Evolutionary conservation across 23 tunicate genomes (phyloP), one percentile per base, ranked within the genome.

Genomic region (Aplidium turbinatum): DNA sequence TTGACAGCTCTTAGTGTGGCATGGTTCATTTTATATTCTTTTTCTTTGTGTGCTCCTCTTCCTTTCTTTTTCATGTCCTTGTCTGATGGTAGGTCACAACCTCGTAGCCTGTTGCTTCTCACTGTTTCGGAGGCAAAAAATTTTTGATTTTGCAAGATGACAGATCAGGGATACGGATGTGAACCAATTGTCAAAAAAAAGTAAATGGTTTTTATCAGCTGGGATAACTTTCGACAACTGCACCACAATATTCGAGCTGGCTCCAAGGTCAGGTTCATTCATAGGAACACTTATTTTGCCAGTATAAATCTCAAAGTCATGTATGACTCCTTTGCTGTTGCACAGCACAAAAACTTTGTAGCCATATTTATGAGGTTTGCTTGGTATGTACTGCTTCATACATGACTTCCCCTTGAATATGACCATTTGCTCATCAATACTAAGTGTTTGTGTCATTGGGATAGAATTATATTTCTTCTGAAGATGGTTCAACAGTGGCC

Each of bases 141-240:
- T 65, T 36, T 38, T 38, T 35, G 3, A 5, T 9, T 38, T 65
- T 36, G 72, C 72, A 5, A 65, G 72, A 36, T 65, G 11, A 36
- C 11, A 35, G 9, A 35, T 28, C 28, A 35, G 50, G 3, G 72
- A 50, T 3, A 35, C 2, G 7, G 72, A 65, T 4, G 50, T 65
- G 26, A 65, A 65, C 72, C 72, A 65, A 5, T 38, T 65, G 28
- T 65, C 72, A 65, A 65, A 65, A 65, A 36, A 65, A 18, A 65
- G 27, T 18, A 65, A 50, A 21, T 65, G 50, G 28, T 65, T 65
- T 38, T 35, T 35, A 36, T 36, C 5, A 18, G 4, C 2, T 7
- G 50, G 72, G 25, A 65, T 65, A 28, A 38, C 24, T 38, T 19
- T 65, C 3, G 72, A 27, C 31, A 65, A 21, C 3, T 13, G 36